phyloP scores from a whole-genome alignment of 2,797 vertebrate genomes.

The Leptoclinus maculatus region DNA sequence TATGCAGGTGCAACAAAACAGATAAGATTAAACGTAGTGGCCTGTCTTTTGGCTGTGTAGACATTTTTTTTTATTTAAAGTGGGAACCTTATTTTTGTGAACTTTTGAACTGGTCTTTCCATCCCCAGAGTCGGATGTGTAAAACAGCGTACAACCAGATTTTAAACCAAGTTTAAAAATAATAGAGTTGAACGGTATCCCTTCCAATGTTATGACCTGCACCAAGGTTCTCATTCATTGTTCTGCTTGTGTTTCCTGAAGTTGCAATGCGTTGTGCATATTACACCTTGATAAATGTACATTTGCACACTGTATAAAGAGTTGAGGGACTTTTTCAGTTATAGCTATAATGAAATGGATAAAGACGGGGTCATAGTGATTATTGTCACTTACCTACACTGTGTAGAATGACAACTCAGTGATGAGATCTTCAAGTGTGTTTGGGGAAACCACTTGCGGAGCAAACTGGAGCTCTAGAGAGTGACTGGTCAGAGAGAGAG shows the following conservation, averaged over 20 bases:
- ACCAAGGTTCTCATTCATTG: background rate
- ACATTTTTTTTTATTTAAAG: background rate
- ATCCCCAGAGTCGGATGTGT: background rate
- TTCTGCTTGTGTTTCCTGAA: background rate
- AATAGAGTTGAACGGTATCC: background rate
- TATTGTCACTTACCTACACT: background rate
- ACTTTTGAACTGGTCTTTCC: background rate
- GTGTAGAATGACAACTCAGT: background rate
- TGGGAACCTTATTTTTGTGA: background rate
- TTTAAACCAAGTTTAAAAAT: background rate
- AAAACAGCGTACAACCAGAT: background rate
- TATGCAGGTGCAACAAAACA: constrained; percentile 15
- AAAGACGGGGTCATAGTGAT: background rate
- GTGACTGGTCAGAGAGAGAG: background rate
- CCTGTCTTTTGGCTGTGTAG: background rate
- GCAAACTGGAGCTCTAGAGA: constrained; percentile 30
- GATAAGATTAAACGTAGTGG: background rate
- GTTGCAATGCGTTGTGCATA: background rate
- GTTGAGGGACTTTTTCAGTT: background rate
- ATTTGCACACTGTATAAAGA: background rate
- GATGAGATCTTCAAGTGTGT: constrained; percentile 13
- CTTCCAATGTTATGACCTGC: background rate
- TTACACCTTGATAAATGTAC: constrained; percentile 3
- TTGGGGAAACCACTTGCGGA: constrained; percentile 26
- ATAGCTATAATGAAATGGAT: background rate